Conservation (phyloP, 2,888 invertebrate species). For the Lasioglossum pauxillum region DNA sequence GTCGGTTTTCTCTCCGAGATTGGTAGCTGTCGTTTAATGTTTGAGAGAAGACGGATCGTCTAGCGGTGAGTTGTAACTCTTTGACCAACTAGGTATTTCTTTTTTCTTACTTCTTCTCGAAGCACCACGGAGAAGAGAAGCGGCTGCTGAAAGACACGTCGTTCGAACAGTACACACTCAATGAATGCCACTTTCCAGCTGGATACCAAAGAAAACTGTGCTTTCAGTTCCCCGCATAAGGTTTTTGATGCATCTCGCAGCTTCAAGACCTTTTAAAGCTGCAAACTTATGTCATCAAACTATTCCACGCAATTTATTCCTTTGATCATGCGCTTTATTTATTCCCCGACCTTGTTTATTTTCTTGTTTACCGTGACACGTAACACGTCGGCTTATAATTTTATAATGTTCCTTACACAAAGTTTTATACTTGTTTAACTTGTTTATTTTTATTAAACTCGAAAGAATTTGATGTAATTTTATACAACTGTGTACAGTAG, state of each 20-base stretch:
- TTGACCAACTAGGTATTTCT: conserved; percentile 50
- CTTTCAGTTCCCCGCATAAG: conserved; percentile 40
- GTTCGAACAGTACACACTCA: conserved; percentile 52
- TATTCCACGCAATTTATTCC: conserved; percentile 24
- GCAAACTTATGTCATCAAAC: conserved; percentile 30
- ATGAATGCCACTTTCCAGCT: conserved; percentile 61
- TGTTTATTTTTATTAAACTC: neutral
- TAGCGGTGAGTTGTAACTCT: conserved; percentile 32
- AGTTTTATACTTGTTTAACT: neutral
- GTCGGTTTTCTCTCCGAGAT: neutral
- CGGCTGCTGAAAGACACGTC: conserved; percentile 62
- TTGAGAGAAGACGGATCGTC: conserved; percentile 52
- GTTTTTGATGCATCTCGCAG: conserved; percentile 47
- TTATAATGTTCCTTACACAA: neutral
- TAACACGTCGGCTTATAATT: neutral
- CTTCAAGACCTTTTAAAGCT: conserved; percentile 38
- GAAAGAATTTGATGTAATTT: neutral
- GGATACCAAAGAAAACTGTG: conserved; percentile 56
- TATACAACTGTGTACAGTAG: neutral
- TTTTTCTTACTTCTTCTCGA: conserved; percentile 25
- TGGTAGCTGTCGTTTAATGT: conserved; percentile 22
- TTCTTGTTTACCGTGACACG: neutral
- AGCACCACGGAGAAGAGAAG: conserved; percentile 53
- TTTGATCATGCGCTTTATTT: conserved; percentile 12
- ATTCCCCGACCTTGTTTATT: neutral